Conservation (phyloP, 2,113 vertebrate genomes). For the Phoxinus phoxinus region DNA sequence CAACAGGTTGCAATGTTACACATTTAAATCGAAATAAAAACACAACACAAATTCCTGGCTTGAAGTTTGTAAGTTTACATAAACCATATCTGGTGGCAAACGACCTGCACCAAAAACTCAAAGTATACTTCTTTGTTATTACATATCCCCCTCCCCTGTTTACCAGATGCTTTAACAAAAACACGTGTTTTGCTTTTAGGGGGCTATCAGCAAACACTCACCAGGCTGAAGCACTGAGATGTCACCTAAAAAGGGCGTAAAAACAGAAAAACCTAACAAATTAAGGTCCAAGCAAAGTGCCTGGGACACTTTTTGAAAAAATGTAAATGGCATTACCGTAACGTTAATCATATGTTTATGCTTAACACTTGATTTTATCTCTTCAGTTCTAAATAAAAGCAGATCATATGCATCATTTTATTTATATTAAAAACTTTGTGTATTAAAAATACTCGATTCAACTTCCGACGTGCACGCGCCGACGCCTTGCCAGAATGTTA, state of each 20-base stretch:
- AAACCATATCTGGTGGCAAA: neutral
- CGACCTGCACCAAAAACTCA: neutral
- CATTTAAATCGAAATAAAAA: neutral
- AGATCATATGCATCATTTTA: too few relatives aligned
- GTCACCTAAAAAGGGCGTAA: neutral
- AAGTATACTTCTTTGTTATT: neutral
- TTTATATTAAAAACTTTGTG: neutral
- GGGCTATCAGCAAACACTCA: neutral
- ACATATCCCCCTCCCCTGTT: neutral
- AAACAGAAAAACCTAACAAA: neutral
- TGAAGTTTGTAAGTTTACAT: neutral
- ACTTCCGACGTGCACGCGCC: neutral
- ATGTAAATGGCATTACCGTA: neutral
- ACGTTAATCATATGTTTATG: neutral
- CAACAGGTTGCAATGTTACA: too few relatives aligned
- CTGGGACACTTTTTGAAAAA: too few relatives aligned
- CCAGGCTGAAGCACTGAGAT: neutral
- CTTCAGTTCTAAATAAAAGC: neutral
- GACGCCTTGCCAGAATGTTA: neutral
- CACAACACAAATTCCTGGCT: neutral
- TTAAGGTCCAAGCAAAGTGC: neutral
- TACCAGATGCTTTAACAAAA: neutral
- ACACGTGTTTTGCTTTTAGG: neutral
- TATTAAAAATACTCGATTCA: neutral
- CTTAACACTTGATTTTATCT: neutral